Percentiles rank a stretch among this genome's conserved stretches.
Evolutionary conservation across 2,113 vertebrate genomes (phyloP).

Genomic region (Anolis sagrei): DNA sequence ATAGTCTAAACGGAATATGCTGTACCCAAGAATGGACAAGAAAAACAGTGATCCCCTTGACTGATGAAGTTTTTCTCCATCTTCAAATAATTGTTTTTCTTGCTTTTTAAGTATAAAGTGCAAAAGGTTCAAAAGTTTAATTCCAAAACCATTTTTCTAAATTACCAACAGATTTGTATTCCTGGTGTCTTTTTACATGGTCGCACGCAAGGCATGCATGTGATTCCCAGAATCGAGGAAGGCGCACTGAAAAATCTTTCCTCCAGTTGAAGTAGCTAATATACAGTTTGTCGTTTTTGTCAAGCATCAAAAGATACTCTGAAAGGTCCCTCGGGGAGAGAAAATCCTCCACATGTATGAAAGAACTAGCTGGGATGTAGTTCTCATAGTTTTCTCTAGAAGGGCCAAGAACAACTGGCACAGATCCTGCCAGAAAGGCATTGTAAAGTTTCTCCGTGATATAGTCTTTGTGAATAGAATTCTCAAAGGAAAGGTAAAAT

Average conservation of each 20-base stretch:
- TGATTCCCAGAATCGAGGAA: conserved; percentile 93
- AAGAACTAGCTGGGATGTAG: conserved; percentile 93
- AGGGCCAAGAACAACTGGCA: conserved; percentile 93
- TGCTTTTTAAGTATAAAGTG: conserved; percentile 62
- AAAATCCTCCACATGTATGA: conserved; percentile 96
- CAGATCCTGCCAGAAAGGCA: conserved; percentile 90
- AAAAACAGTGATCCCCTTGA: conserved; percentile 58
- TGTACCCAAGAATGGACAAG: conserved; percentile 42
- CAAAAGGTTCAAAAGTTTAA: conserved; percentile 62
- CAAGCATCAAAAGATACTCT: conserved; percentile 91
- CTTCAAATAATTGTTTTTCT: conserved; percentile 50
- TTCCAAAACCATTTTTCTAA: conserved; percentile 98
- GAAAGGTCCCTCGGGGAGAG: conserved; percentile 92
- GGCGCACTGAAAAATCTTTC: conserved; percentile 92
- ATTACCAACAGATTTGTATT: conserved; percentile 92
- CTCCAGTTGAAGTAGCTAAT: conserved; percentile 95
- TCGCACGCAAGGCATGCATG: conserved; percentile 96
- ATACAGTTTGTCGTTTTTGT: conserved; percentile 94
- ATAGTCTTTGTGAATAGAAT: conserved; percentile 97
- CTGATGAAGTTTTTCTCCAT: conserved; percentile 33
- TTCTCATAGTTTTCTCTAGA: conserved; percentile 95
- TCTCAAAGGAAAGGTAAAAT: conserved; percentile 97
- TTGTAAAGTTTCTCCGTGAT: conserved; percentile 98
- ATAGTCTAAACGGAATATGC: background rate
- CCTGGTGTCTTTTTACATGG: conserved; percentile 91